These are phyloP conservation scores for Alosa alosa DNA, from an alignment of 2,113 vertebrate genomes.

Conservation along the genomic window DNA sequence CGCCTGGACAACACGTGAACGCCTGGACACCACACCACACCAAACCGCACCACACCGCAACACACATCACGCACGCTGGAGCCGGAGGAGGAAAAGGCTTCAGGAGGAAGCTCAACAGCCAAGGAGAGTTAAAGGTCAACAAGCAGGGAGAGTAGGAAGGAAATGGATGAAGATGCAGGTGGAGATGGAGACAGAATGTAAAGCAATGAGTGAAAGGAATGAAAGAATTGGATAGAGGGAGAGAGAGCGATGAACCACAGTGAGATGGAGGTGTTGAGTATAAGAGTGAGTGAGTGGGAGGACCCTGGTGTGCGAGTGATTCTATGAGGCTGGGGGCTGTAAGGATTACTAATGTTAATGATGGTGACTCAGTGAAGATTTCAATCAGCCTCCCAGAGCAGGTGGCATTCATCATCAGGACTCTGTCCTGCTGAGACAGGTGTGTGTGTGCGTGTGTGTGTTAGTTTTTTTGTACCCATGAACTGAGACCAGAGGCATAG, in stretches of 20 bases:
- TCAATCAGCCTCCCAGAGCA: conserved; percentile 20
- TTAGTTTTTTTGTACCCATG: not conserved
- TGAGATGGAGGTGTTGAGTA: not conserved
- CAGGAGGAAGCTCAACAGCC: not conserved
- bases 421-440: not conserved
- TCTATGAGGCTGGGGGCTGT: not conserved
- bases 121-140: not conserved
- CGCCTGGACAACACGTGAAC: too few relatives aligned
- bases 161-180: not conserved
- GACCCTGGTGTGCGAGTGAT: not conserved
- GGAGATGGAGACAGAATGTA: not conserved
- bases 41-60: too few relatives aligned
- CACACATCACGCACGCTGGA: not conserved
- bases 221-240: not conserved
- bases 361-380: conserved; percentile 34
- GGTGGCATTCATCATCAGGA: conserved; percentile 23
- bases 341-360: conserved; percentile 33
- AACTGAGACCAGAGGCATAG: too few relatives aligned
- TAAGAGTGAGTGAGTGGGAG: not conserved
- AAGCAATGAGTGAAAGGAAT: not conserved
- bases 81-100: not conserved
- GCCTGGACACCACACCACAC: too few relatives aligned
- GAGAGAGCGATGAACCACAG: not conserved
- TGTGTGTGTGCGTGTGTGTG: conserved; percentile 8
- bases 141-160: not conserved